Evolutionary conservation across 2,797 vertebrate species (phyloP).

Genomic region (Microctenopoma steveboyesi): DNA sequence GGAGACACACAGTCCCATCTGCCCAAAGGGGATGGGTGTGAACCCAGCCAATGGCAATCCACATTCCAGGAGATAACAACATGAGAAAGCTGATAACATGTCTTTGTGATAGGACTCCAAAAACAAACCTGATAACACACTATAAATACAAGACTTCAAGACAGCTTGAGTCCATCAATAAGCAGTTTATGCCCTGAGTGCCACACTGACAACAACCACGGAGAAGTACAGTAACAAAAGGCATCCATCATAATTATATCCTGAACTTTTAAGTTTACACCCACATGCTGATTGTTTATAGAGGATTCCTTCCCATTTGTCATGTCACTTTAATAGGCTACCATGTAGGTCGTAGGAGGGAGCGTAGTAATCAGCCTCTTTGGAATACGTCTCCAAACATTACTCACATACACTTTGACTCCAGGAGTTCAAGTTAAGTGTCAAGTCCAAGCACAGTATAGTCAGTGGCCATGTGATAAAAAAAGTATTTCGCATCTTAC

Average conservation of each 20-base stretch:
- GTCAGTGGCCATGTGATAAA: neutral
- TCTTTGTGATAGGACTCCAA: slow-evolving; percentile 67
- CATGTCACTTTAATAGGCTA: slow-evolving; percentile 59
- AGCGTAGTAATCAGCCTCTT: slow-evolving; percentile 37
- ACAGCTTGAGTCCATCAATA: slow-evolving; percentile 52
- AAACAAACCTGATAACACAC: slow-evolving; percentile 62
- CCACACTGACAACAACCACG: slow-evolving; percentile 35
- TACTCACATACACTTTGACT: slow-evolving; percentile 24
- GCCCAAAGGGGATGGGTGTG: slow-evolving; percentile 35
- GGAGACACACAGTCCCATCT: slow-evolving; percentile 58
- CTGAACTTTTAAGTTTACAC: slow-evolving; percentile 44
- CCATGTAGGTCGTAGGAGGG: slow-evolving; percentile 55
- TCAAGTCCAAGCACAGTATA: slow-evolving; percentile 15
- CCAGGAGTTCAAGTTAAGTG: slow-evolving; percentile 28
- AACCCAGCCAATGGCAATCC: slow-evolving; percentile 53
- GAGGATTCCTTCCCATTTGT: slow-evolving; percentile 55
- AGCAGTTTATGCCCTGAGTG: slow-evolving; percentile 17
- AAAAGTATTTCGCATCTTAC: slow-evolving; percentile 29
- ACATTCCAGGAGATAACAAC: slow-evolving; percentile 79
- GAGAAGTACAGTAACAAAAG: slow-evolving; percentile 48
- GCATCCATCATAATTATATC: slow-evolving; percentile 65
- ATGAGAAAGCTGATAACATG: slow-evolving; percentile 62
- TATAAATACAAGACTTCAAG: slow-evolving; percentile 57
- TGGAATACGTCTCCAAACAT: slow-evolving; percentile 39
- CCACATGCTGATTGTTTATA: slow-evolving; percentile 63